These are phyloP conservation scores for Nephrotoma flavescens DNA, from an alignment of 2,888 invertebrate species.

Conservation along the genomic window DNA sequence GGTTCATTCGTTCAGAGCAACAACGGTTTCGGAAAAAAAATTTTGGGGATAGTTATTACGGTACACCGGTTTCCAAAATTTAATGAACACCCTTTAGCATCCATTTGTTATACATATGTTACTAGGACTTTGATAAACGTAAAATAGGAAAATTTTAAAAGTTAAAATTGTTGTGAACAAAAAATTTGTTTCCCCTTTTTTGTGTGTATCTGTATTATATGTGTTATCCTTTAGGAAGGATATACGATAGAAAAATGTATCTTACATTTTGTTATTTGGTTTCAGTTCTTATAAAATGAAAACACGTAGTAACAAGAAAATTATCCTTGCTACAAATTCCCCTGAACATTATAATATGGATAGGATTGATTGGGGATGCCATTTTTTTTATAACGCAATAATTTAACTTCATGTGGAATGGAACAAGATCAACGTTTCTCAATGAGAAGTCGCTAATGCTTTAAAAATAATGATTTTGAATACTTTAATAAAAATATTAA, in stretches of 20 bases:
- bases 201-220: neutral
- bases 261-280: neutral
- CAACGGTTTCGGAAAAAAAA: neutral
- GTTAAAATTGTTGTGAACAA: neutral
- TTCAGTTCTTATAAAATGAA: neutral
- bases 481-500: too few species aligned
- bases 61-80: neutral
- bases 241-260: neutral
- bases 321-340: neutral
- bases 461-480: too few species aligned
- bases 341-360: too few species aligned
- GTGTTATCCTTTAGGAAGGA: neutral
- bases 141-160: neutral
- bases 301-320: neutral
- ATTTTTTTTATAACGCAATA: too few species aligned
- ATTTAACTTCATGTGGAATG: too few species aligned
- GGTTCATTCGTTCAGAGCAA: neutral
- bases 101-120: neutral
- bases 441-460: too few species aligned
- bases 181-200: neutral
- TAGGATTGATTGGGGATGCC: too few species aligned
- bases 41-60: neutral
- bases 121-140: neutral
- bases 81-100: neutral
- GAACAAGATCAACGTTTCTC: too few species aligned